These are phyloP conservation scores for Hemistola chrysoprasaria DNA, from an alignment of 2,888 invertebrate genomes.

Conservation along the genomic window DNA sequence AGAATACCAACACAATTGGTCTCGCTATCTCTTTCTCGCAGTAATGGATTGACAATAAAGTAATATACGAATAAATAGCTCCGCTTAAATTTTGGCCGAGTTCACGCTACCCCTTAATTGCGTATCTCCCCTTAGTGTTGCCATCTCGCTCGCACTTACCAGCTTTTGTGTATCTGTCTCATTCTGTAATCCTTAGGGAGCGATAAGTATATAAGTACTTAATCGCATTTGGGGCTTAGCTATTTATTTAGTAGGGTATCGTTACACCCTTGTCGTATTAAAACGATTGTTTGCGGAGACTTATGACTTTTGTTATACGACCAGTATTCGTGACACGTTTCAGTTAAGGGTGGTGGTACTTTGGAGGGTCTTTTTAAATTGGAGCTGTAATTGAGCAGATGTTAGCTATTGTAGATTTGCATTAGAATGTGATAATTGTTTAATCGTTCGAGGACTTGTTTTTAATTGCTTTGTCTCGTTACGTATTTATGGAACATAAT, in stretches of 20 bases:
- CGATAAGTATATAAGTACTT: slow-evolving; percentile 79
- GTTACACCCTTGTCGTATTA: slow-evolving; percentile 61
- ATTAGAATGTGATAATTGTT: slow-evolving; percentile 71
- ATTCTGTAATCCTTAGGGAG: slow-evolving; percentile 58
- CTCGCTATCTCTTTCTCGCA: slow-evolving; percentile 34
- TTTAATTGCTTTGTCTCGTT: slow-evolving; percentile 19
- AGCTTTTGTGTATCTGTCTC: slow-evolving; percentile 39
- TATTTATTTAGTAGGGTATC: slow-evolving; percentile 76
- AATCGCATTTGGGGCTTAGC: slow-evolving; percentile 74
- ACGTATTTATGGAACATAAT: too few species aligned
- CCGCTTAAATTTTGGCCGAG: slow-evolving; percentile 78
- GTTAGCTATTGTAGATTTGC: slow-evolving; percentile 57
- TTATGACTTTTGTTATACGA: slow-evolving; percentile 59
- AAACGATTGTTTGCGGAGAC: slow-evolving; percentile 70
- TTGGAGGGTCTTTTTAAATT: slow-evolving; percentile 44
- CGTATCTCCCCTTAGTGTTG: slow-evolving; percentile 60
- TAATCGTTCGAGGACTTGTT: slow-evolving; percentile 43
- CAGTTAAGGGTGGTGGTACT: slow-evolving; percentile 15
- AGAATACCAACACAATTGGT: slow-evolving; percentile 43
- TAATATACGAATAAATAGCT: slow-evolving; percentile 78
- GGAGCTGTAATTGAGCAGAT: slow-evolving; percentile 51
- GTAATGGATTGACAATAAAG: slow-evolving; percentile 80
- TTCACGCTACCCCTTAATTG: slow-evolving; percentile 77
- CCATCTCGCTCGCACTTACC: slow-evolving; percentile 43
- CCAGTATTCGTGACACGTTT: slow-evolving; percentile 37